Conservation (phyloP, 2,888 invertebrate genomes). For the Holacanthella duospinosa region DNA sequence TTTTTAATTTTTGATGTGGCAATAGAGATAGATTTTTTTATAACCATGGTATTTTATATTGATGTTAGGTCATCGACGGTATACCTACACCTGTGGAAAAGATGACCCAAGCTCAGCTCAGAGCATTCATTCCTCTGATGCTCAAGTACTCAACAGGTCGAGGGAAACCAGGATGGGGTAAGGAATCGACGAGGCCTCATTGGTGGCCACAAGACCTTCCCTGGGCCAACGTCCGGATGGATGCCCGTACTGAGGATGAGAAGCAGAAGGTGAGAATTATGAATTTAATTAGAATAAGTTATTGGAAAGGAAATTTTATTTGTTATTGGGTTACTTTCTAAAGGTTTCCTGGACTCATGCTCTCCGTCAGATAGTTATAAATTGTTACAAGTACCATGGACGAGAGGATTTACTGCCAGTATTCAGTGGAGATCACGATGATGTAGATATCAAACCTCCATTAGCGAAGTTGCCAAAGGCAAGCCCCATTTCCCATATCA, state of each 20-base stretch:
- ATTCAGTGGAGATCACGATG: slow-evolving; percentile 81
- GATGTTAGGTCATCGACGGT: slow-evolving; percentile 60
- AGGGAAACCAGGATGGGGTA: slow-evolving; percentile 96
- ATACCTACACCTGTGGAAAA: slow-evolving; percentile 97
- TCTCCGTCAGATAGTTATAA: slow-evolving; percentile 85
- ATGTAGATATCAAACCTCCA: slow-evolving; percentile 47
- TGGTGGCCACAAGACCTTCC: slow-evolving; percentile 99
- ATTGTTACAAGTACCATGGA: slow-evolving; percentile 96
- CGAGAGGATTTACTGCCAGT: slow-evolving; percentile 89
- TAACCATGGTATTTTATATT: background rate
- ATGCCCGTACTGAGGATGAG: slow-evolving; percentile 88
- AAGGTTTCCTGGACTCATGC: slow-evolving; percentile 98
- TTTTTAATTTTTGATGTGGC: no score
- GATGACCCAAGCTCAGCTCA: slow-evolving; percentile 94
- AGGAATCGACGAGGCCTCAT: slow-evolving; percentile 85
- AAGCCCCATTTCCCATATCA: slow-evolving; percentile 58
- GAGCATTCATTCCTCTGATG: slow-evolving; percentile 96
- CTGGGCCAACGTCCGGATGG: slow-evolving; percentile 97
- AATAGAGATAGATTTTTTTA: no score
- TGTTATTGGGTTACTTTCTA: no score
- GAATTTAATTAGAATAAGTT: no score
- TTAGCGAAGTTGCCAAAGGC: slow-evolving; percentile 55
- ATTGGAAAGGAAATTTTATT: background rate
- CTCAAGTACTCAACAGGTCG: slow-evolving; percentile 89
- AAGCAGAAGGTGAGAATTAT: slow-evolving; percentile 86